These are phyloP conservation scores for Gastracanthus pulcherrimus DNA, from an alignment of 2,888 invertebrate genomes.

Conservation along the genomic window DNA sequence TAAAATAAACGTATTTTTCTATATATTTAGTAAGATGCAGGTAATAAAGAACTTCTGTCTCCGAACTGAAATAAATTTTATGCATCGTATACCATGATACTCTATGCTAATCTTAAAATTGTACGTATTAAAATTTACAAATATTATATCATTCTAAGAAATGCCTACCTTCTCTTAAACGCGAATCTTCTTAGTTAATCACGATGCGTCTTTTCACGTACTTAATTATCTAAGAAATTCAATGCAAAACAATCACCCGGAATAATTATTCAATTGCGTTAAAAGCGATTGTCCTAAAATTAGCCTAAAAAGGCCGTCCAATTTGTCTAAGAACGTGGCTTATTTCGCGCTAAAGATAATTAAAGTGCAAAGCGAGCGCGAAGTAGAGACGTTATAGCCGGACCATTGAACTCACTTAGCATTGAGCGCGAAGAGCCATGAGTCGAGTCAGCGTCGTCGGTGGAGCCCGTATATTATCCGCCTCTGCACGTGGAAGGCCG, in stretches of 20 bases:
- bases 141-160: no score
- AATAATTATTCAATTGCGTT: not conserved
- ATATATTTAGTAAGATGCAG: no score
- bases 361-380: not conserved
- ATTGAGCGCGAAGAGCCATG: not conserved
- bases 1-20: no score
- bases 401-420: conserved; percentile 41
- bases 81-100: no score
- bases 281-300: not conserved
- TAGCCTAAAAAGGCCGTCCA: conserved; percentile 4
- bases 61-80: no score
- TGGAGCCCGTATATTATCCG: not conserved
- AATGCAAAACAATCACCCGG: not conserved
- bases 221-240: not conserved
- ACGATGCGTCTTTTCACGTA: not conserved
- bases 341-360: not conserved
- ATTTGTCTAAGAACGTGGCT: not conserved
- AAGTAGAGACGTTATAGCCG: not conserved
- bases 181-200: no score
- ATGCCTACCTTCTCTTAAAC: no score
- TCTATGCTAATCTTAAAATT: no score
- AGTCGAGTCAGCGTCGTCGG: no score
- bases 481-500: no score
- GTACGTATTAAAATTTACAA: no score
- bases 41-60: no score